Evolutionary conservation across 2,888 invertebrate genomes (phyloP).

Genomic region (Pteria penguin): DNA sequence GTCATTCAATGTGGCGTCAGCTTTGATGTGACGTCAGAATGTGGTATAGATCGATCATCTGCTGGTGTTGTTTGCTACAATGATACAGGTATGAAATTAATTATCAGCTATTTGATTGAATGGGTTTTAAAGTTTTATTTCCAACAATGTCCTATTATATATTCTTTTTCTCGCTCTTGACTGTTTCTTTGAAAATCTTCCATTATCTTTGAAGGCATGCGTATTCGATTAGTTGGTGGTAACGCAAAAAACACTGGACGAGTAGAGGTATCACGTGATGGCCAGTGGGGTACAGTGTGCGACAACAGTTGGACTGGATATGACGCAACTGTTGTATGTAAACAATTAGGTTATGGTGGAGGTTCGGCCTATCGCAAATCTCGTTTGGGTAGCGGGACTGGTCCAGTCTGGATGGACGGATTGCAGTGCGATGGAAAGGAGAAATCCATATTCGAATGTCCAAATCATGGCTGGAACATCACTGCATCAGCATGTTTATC

Average conservation of each 20-base stretch:
- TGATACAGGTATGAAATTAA: constrained; percentile 26
- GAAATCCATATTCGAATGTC: constrained; percentile 54
- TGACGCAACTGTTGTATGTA: constrained; percentile 59
- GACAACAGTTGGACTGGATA: constrained; percentile 45
- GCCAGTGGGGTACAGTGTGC: constrained; percentile 60
- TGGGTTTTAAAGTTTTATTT: no score
- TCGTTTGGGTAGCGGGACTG: constrained; percentile 35
- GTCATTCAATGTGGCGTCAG: constrained; percentile 30
- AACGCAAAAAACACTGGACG: constrained; percentile 39
- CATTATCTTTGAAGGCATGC: constrained; percentile 13
- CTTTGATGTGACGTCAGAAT: background rate
- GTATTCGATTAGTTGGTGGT: constrained; percentile 38
- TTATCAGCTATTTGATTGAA: no score
- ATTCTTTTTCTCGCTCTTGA: background rate
- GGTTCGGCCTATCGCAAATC: constrained; percentile 43
- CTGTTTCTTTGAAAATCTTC: background rate
- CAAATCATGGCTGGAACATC: constrained; percentile 55
- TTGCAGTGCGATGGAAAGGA: constrained; percentile 81
- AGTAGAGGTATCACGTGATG: constrained; percentile 58
- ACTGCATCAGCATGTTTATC: constrained; percentile 24
- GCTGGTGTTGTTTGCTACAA: constrained; percentile 42
- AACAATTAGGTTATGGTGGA: constrained; percentile 52
- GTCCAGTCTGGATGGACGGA: constrained; percentile 64
- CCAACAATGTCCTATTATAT: background rate
- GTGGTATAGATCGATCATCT: constrained; percentile 10